phyloP scores from a whole-genome alignment of 2,797 vertebrate species.

The Buphagus erythrorhynchus region DNA sequence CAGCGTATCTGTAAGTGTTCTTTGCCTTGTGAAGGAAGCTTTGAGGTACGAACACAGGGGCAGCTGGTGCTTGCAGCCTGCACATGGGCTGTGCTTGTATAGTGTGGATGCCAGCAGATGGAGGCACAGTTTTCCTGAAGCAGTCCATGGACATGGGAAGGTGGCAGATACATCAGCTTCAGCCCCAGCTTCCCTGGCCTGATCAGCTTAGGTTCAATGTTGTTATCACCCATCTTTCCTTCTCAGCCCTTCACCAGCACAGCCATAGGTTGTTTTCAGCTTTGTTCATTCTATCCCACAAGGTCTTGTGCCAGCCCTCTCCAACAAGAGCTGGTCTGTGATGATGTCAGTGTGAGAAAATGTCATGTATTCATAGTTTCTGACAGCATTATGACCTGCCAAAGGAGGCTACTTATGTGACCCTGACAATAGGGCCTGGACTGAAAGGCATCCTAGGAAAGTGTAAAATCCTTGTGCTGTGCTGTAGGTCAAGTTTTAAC shows the following conservation, averaged over 20 bases:
- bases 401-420: background rate
- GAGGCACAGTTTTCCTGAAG: background rate
- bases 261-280: background rate
- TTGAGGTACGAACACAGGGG: background rate
- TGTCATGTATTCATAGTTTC: fast-evolving
- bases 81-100: background rate
- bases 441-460: background rate
- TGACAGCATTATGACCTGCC: background rate
- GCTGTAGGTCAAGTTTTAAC: background rate
- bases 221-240: background rate
- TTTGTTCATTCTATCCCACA: background rate
- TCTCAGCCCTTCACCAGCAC: background rate
- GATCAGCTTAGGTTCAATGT: background rate
- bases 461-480: background rate
- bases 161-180: background rate
- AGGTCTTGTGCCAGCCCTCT: background rate
- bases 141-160: background rate
- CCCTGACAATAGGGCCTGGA: background rate
- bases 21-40: background rate
- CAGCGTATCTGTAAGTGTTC: background rate
- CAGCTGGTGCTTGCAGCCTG: background rate
- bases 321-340: background rate
- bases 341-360: background rate
- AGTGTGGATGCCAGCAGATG: background rate
- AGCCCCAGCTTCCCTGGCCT: background rate